Percentiles rank a stretch among this genome's conserved stretches.
Evolutionary conservation across 1,140 invertebrate genomes (phyloP).

Genomic region (Elysia chlorotica): DNA sequence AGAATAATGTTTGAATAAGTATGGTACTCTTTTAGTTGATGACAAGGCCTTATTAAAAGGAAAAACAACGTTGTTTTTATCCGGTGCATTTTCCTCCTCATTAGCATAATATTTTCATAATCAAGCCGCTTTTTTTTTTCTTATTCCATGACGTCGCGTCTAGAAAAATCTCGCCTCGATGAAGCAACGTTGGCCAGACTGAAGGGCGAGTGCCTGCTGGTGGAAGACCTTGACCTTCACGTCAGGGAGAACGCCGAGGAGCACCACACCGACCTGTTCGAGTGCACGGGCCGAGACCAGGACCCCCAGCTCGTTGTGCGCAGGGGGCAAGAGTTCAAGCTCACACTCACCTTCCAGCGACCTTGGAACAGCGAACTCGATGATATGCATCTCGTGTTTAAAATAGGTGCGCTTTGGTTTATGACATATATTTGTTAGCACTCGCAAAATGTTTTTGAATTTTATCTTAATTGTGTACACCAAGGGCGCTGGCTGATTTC

Average conservation of each 20-base stretch:
- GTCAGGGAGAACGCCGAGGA: slow-evolving; percentile 44
- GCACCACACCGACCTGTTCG: slow-evolving; percentile 73
- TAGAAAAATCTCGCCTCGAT: neutral
- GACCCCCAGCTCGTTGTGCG: slow-evolving; percentile 74
- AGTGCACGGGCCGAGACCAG: slow-evolving; percentile 70
- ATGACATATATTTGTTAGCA: no score
- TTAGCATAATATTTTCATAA: no score
- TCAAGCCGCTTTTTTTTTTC: neutral
- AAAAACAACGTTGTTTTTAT: neutral
- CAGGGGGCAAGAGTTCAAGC: slow-evolving; percentile 79
- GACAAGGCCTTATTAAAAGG: neutral
- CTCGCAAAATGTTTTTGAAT: no score
- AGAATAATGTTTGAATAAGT: neutral
- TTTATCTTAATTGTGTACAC: no score
- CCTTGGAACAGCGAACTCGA: slow-evolving; percentile 76
- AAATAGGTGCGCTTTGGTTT: slow-evolving; percentile 27
- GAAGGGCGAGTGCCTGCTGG: slow-evolving; percentile 1
- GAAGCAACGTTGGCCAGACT: neutral
- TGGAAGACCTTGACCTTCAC: slow-evolving; percentile 24
- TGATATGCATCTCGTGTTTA: slow-evolving; percentile 81
- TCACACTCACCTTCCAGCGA: slow-evolving; percentile 75
- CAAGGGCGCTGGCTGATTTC: no score
- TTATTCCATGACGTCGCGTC: neutral
- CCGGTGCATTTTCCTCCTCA: no score
- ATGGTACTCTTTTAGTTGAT: no score